Conservation (phyloP, 2,888 invertebrate species). For the Himalopsyche tibetana region DNA sequence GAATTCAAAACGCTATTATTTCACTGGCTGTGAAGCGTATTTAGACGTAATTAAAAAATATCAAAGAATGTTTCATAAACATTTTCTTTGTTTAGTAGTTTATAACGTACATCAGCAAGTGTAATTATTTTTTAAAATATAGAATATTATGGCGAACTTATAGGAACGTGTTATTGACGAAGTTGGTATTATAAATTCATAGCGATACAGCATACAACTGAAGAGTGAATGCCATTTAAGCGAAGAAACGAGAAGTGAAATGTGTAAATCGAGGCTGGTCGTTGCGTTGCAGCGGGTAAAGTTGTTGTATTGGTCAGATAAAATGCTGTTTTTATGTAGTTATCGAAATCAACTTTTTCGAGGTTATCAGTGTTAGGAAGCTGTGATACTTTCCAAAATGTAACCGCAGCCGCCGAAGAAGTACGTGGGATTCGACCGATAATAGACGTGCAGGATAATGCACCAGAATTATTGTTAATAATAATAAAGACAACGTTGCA, state of each 20-base stretch:
- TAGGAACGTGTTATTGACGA: no score
- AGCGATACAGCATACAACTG: background rate
- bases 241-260: conserved; percentile 34
- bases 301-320: conserved; percentile 34
- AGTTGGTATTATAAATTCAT: conserved; percentile 2
- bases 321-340: conserved; percentile 30
- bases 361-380: conserved; percentile 25
- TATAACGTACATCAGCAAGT: no score
- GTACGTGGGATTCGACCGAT: conserved; percentile 20
- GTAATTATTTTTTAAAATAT: no score
- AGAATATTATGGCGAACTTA: no score
- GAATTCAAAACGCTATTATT: no score
- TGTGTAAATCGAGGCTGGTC: conserved; percentile 20
- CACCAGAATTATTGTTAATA: background rate
- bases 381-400: conserved; percentile 29
- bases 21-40: no score
- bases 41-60: no score
- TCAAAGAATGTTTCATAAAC: no score
- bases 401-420: background rate
- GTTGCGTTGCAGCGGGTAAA: conserved; percentile 15
- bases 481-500: no score
- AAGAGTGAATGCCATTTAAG: conserved; percentile 30
- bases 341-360: conserved; percentile 34
- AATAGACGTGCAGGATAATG: background rate
- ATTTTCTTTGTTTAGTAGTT: no score